A percentile compares a stretch with the other conserved stretches of the same genome.
phyloP scores from a whole-genome alignment of 2,888 invertebrate genomes.

The Willowsia nigromaculata region DNA sequence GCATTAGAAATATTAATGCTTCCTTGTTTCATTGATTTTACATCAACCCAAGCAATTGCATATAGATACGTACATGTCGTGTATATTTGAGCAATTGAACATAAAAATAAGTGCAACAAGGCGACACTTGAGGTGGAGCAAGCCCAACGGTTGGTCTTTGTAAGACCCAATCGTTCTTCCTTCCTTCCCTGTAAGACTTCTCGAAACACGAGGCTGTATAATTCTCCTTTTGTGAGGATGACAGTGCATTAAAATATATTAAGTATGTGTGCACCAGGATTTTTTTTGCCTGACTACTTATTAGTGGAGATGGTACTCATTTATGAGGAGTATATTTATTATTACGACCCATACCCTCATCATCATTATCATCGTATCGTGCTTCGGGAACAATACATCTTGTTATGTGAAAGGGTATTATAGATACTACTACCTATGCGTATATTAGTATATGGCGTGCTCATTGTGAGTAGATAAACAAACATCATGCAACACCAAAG shows the following conservation, averaged over 20 bases:
- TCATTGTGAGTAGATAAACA: background rate
- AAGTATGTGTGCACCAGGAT: slow-evolving; percentile 36
- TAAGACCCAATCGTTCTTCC: slow-evolving; percentile 76
- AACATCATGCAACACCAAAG: background rate
- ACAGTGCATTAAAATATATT: slow-evolving; percentile 64
- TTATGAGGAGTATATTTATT: background rate
- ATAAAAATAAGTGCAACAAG: slow-evolving; percentile 60
- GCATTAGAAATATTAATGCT: too few species aligned
- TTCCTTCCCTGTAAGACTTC: slow-evolving; percentile 35
- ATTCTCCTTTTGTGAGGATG: slow-evolving; percentile 61
- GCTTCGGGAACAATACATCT: background rate
- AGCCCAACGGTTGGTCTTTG: slow-evolving; percentile 77
- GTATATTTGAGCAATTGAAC: slow-evolving; percentile 23
- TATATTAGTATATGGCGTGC: background rate
- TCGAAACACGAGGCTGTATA: slow-evolving; percentile 46
- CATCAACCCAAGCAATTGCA: too few species aligned
- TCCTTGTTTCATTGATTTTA: too few species aligned
- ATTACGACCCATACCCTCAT: slow-evolving; percentile 36
- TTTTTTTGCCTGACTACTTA: slow-evolving; percentile 47
- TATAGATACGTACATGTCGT: background rate
- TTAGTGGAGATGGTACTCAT: slow-evolving; percentile 53
- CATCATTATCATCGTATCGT: slow-evolving; percentile 5
- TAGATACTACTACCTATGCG: too few species aligned
- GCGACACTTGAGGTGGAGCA: slow-evolving; percentile 77
- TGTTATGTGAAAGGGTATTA: too few species aligned